phyloP scores from a whole-genome alignment of 2,888 invertebrate genomes.

The Polymixis lichenea region DNA sequence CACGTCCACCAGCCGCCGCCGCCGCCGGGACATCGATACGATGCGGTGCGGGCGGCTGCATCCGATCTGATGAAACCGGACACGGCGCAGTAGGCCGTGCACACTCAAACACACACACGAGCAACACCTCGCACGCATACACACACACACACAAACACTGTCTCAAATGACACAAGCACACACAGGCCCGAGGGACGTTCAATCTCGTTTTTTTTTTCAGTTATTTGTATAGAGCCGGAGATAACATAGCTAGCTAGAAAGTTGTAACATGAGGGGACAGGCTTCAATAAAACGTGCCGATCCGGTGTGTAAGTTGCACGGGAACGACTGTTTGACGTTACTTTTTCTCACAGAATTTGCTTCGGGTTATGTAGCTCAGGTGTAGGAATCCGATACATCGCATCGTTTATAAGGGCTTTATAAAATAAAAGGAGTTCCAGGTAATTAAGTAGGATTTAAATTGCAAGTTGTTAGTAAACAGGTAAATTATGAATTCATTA shows the following conservation, averaged over 20 bases:
- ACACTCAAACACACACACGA: slow-evolving; percentile 35
- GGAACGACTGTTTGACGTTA: slow-evolving; percentile 1
- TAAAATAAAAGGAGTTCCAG: slow-evolving; percentile 26
- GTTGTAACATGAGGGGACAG: slow-evolving; percentile 22
- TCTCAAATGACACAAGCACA: slow-evolving; percentile 14
- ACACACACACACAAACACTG: slow-evolving; percentile 39
- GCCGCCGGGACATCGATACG: slow-evolving; percentile 57
- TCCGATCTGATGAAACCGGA: slow-evolving; percentile 65
- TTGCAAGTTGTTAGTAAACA: slow-evolving; percentile 24
- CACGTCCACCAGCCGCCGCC: slow-evolving; percentile 27
- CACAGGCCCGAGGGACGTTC: slow-evolving; percentile 26
- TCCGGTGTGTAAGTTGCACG: slow-evolving; percentile 12
- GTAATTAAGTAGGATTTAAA: not conserved
- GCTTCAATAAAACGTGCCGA: slow-evolving; percentile 16
- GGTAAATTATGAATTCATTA: slow-evolving; percentile 11
- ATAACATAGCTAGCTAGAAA: slow-evolving; percentile 48
- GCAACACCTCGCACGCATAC: slow-evolving; percentile 40
- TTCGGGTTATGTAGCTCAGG: not conserved
- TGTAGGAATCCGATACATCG: not conserved
- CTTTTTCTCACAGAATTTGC: slow-evolving; percentile 18
- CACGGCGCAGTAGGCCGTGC: slow-evolving; percentile 55
- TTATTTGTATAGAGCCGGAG: slow-evolving; percentile 65
- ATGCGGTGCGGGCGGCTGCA: slow-evolving; percentile 56
- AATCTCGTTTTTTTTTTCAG: slow-evolving; percentile 55
- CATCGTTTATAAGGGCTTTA: not conserved